Conservation (phyloP, 2,797 vertebrate genomes). For the Eupleurogrammus muticus region DNA sequence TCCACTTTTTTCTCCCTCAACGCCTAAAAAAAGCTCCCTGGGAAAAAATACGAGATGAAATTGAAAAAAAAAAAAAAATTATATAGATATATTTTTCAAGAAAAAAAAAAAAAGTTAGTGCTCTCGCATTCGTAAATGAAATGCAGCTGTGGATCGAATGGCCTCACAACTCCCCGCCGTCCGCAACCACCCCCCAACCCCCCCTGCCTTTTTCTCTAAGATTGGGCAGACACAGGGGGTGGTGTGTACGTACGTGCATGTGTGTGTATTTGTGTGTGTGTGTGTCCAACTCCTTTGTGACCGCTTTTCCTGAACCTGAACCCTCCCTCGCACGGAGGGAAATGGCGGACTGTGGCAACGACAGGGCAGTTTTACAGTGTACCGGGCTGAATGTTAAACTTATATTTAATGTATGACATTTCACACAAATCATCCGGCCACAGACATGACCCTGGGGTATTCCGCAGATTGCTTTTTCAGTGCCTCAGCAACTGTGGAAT, state of each 20-base stretch:
- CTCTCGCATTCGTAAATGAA: slow-evolving; percentile 82
- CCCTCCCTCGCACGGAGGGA: slow-evolving; percentile 76
- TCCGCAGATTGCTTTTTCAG: slow-evolving; percentile 91
- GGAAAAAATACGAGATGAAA: slow-evolving; percentile 69
- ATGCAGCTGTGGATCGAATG: slow-evolving; percentile 83
- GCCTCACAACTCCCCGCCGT: slow-evolving; percentile 72
- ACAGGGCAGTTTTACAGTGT: slow-evolving; percentile 88
- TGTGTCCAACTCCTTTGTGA: slow-evolving; percentile 82
- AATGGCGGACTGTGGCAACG: slow-evolving; percentile 80
- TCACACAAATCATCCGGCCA: slow-evolving; percentile 90
- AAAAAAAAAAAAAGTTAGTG: slow-evolving; percentile 79
- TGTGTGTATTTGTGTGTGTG: slow-evolving; percentile 48
- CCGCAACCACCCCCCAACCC: slow-evolving; percentile 50
- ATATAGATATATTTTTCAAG: slow-evolving; percentile 60
- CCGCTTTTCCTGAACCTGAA: slow-evolving; percentile 84
- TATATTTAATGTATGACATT: slow-evolving; percentile 93
- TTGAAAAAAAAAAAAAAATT: slow-evolving; percentile 48
- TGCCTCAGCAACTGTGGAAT: slow-evolving; percentile 90
- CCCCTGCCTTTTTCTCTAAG: slow-evolving; percentile 58
- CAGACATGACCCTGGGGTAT: slow-evolving; percentile 90
- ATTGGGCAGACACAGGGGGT: slow-evolving; percentile 82
- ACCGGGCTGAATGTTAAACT: slow-evolving; percentile 89
- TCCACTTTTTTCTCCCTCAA: slow-evolving; percentile 18
- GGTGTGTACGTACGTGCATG: slow-evolving; percentile 39
- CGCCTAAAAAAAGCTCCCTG: slow-evolving; percentile 60